Evolutionary conservation across 1,140 invertebrate species (phyloP).

Genomic region (Leguminivora glycinivorella): DNA sequence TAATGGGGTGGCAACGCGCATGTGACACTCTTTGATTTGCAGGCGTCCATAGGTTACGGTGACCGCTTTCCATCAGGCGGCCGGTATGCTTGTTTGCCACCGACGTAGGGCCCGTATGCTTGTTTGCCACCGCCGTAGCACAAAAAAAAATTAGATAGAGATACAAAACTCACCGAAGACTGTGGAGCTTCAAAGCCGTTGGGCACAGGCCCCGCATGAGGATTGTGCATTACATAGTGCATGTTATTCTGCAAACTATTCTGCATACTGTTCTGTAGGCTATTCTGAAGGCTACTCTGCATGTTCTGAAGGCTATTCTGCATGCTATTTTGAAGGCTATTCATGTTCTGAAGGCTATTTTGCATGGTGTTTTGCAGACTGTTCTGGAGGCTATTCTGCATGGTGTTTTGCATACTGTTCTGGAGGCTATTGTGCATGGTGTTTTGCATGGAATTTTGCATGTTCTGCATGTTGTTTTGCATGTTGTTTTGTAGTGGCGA

Average conservation of each 20-base stretch:
- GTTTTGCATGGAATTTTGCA: slow-evolving; percentile 45
- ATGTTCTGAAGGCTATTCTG: slow-evolving; percentile 4
- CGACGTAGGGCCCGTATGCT: too few relatives aligned
- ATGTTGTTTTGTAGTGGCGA: slow-evolving; percentile 34
- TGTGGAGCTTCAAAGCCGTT: slow-evolving; percentile 65
- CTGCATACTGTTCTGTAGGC: background rate
- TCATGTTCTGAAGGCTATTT: background rate
- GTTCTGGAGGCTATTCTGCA: background rate
- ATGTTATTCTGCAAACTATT: slow-evolving; percentile 7
- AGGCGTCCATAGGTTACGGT: too few relatives aligned
- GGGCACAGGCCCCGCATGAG: slow-evolving; percentile 46
- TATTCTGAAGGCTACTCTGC: background rate
- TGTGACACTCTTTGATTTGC: too few relatives aligned
- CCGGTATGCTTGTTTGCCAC: too few relatives aligned
- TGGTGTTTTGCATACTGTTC: background rate
- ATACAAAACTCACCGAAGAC: slow-evolving; percentile 49
- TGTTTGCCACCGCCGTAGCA: too few relatives aligned
- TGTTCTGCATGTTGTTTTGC: slow-evolving; percentile 57
- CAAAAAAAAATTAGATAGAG: slow-evolving; percentile 26
- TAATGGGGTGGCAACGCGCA: too few relatives aligned
- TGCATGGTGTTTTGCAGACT: background rate
- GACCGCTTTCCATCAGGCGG: too few relatives aligned
- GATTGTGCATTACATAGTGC: slow-evolving; percentile 16
- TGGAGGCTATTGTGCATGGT: background rate
- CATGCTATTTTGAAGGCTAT: background rate